Evolutionary conservation across 2,113 vertebrate genomes (phyloP), one percentile per base, ranked within the genome.

Genomic region (Chaenocephalus aceratus): DNA sequence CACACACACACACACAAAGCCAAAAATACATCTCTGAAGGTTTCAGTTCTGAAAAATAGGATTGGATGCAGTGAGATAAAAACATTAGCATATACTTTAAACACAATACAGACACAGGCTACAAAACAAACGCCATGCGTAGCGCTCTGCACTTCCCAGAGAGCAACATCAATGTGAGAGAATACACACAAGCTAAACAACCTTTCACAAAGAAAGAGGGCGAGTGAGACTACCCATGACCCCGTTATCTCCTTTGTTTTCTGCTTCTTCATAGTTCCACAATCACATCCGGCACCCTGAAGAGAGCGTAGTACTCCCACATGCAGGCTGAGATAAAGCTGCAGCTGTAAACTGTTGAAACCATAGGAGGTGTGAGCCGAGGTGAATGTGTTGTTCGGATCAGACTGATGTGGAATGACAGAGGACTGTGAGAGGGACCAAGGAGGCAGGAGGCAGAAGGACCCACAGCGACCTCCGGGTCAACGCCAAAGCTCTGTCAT

Each of bases 41-140:
- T 87, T 89, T 79, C 57, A 70, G 75, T 72, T 72, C 75, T 46
- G 67, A 82, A 81, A 87, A 91, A 86, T 46, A 66, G 82, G 84
- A 89, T 87, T 68, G 86, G 82, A 88, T 86, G 73, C 76, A 88
- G 72, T 64, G 73, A 82, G 82, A 91, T 91, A 89, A 89, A 87
- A 84, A 90, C 89, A 92, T 89, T 87, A 86, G 80, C 89, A 89
- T 91, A 83, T 59, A 64, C 67, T 88, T 91, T 86, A 85, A 87
- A 84, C 73, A 85, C 78, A 90, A 86, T 83, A 51, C 70, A 85
- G 56, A 69, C 36, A 52, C 34, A 76, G 69, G 58, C 49, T 65
- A 79, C 77, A 84, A 85, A 36, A 48, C 54, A 61, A 34, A 79
- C 30, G 79, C 64, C 45, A 23, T 3, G 71, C 45, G 3, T 79